Evolutionary conservation across 2,888 invertebrate species (phyloP), one percentile per base, ranked within the genome.

Genomic region (Drosophila neoperkinsi): DNA sequence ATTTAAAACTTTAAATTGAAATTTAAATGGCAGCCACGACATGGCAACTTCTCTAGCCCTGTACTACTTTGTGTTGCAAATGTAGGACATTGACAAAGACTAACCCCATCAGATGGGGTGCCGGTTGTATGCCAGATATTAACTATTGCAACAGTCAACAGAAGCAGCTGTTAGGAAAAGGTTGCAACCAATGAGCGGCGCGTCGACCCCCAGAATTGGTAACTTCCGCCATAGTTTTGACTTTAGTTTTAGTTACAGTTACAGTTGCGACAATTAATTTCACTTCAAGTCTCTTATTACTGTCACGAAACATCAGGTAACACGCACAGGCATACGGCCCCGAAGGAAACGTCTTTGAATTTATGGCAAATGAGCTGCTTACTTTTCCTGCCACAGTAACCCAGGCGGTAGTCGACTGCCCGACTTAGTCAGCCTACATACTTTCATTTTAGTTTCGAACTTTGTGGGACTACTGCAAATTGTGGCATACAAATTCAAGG

Each of bases 211-310:
- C 43, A 21, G 10, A 51, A 51, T 13, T 62, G 69, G 55, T 55
- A 70, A 81, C 74, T 81, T 87, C 79, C 73, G 72, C 31, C 58
- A 58, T 16, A 59, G 56, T 58, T 63, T 51, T 16, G 46, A 53
- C 36, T 41, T 57, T 33, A 28, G 51, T 60, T 59, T 60, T 18
- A 50, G 67, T 73, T 55, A 65, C 71, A 50, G 77, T 78, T 72
- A 70, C 71, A 72, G 73, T 65, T 71, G 82, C 82, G 76, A 82
- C 89, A 87, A 90, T 90, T 90, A 86, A 88, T 88, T 90, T 88
- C 78, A 86, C 86, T 90, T 84, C 74, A 81, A 77, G 69, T 84
- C 79, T 77, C 80, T 72, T 81, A 87, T 84, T 84, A 87, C 68
- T 78, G 84, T 82, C 88, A 88, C 82, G 84, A 86, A 88, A 88